Evolutionary conservation across 2,113 vertebrate species (phyloP).

Genomic region (Poeciliopsis prolifica): DNA sequence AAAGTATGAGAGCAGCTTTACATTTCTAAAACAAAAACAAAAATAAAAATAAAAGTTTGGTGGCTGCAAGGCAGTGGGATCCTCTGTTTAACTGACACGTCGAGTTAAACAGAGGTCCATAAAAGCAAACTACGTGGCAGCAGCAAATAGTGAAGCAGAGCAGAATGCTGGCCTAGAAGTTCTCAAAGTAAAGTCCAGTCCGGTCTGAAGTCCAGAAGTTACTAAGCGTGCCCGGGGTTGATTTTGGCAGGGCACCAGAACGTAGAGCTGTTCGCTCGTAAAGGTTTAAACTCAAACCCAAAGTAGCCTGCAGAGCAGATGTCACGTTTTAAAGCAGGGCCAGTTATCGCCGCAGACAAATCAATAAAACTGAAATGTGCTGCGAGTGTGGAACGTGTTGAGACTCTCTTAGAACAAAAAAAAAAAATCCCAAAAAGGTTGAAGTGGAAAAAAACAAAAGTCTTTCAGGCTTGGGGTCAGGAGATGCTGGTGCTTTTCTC

Average conservation of each 20-base stretch:
- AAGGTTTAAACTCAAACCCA: background rate
- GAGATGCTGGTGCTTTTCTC: too few species aligned
- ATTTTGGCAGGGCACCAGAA: conserved; percentile 44
- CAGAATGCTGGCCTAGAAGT: background rate
- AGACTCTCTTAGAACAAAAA: background rate
- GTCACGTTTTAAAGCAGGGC: background rate
- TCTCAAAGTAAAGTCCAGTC: conserved; percentile 17
- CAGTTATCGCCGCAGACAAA: background rate
- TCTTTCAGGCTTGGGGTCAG: too few species aligned
- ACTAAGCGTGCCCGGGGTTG: conserved; percentile 23
- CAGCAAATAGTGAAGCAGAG: background rate
- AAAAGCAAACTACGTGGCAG: background rate
- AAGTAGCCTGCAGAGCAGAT: background rate
- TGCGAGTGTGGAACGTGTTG: background rate
- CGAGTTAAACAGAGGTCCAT: conserved; percentile 5
- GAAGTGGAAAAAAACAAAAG: background rate
- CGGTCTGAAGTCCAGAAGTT: conserved; percentile 56
- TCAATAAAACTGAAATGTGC: background rate
- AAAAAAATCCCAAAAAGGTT: background rate
- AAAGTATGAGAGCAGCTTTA: background rate
- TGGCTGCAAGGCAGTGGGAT: too few species aligned
- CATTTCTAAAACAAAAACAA: background rate
- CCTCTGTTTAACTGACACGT: background rate
- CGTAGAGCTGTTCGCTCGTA: conserved; percentile 3
- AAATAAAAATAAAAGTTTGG: background rate